Evolutionary conservation across 2,113 vertebrate genomes (phyloP), one percentile per base, ranked within the genome.

Genomic region (Pedionomus torquatus): DNA sequence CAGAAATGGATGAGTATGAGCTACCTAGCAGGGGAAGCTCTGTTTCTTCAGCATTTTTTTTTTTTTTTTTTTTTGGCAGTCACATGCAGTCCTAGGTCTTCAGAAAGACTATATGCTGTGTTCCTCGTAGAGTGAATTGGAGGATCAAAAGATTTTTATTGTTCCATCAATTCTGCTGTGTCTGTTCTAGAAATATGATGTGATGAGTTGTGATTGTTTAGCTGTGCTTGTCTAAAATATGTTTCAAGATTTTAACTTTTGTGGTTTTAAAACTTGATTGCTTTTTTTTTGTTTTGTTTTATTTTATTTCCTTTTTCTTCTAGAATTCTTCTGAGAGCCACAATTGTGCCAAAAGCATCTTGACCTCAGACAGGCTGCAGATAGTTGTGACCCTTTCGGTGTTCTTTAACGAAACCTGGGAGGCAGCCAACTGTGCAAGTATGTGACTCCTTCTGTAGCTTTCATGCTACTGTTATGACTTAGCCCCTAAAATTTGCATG

Each of bases 291-390:
- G 39, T 17, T 46, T 46, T 46, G 46, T 77, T 74, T 66, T 65
- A 19, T 55, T 19, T 80, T 46, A 8, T 63, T 90, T 52, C 4
- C 23, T 72, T 83, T 44, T 75, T 87, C 55, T 97, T 97, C 51
- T 98, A 99, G 99, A 90, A 97, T 89, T 98, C 97, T 77, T 98
- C 99, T 7, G 98, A 98, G 51, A 99, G 98, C 69, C 97, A 95
- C 81, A 98, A 96, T 82, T 99, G 99, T 98, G 98, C 97, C 84
- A 98, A 98, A 95, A 98, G 98, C 90, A 98, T 99, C 54, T 98
- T 99, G 95, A 98, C 97, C 71, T 98, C 98, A 31, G 99, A 99
- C 74, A 98, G 99, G 60, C 97, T 99, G 82, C 99, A 99, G 97
- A 97, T 99, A 64, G 98, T 98, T 89, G 93, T 97, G 91, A 97